Evolutionary conservation across 2,113 vertebrate species (phyloP).

Genomic region (Phocoena phocoena): DNA sequence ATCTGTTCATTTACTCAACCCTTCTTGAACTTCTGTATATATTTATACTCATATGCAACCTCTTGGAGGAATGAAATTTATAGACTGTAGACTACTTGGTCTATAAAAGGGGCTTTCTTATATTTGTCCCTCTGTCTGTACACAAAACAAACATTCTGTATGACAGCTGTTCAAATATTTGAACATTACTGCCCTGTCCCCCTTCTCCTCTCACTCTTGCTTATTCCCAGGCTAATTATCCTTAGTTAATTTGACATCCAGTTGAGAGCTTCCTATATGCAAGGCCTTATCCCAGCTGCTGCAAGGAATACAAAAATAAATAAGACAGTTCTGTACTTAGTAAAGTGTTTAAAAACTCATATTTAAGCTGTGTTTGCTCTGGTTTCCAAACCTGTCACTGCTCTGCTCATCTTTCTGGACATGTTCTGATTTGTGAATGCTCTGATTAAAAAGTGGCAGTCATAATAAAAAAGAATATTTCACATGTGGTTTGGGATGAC

Average conservation of each 20-base stretch:
- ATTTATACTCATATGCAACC: neutral
- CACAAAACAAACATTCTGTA: neutral
- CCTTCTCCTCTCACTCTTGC: neutral
- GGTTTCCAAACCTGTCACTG: neutral
- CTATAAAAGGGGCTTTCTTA: neutral
- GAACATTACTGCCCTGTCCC: neutral
- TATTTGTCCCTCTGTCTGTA: neutral
- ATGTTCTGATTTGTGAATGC: neutral
- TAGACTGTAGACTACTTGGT: neutral
- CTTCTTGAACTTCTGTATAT: neutral
- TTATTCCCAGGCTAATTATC: neutral
- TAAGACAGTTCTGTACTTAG: neutral
- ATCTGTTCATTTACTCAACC: neutral
- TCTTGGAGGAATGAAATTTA: neutral
- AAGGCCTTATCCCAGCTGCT: neutral
- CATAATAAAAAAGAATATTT: neutral
- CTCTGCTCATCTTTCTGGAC: neutral
- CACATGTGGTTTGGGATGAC: neutral
- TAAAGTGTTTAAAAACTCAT: neutral
- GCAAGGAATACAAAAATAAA: neutral
- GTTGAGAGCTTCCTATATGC: neutral
- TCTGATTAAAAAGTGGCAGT: neutral
- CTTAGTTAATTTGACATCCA: neutral
- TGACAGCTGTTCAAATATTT: neutral
- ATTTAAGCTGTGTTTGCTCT: neutral